A percentile compares a stretch with the other conserved stretches of the same genome.
Conservation (phyloP, 2,888 invertebrate genomes). For the Amphipoea lucens region DNA sequence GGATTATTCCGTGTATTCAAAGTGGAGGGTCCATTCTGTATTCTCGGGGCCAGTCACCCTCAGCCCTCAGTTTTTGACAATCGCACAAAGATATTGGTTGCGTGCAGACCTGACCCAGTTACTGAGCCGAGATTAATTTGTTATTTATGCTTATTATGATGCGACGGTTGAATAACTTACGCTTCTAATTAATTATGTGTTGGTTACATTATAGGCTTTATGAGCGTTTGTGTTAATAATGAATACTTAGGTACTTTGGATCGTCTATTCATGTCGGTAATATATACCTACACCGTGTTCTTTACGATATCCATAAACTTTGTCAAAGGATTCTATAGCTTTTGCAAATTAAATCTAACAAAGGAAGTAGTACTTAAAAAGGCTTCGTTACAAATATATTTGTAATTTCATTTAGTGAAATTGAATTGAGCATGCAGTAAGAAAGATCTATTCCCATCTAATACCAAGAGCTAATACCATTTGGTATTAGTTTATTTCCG, state of each 20-base stretch:
- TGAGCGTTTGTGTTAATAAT: background rate
- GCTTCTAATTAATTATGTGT: constrained; percentile 21
- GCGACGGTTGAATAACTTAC: constrained; percentile 25
- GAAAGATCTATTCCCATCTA: too few relatives aligned
- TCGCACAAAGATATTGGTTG: constrained; percentile 42
- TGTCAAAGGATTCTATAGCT: too few relatives aligned
- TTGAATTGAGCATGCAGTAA: too few relatives aligned
- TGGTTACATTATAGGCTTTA: background rate
- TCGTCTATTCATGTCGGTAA: background rate
- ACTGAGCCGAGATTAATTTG: constrained; percentile 45
- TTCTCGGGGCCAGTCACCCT: constrained; percentile 27
- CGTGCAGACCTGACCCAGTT: constrained; percentile 57
- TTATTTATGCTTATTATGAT: constrained; percentile 40
- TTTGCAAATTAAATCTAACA: too few relatives aligned
- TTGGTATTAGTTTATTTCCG: too few relatives aligned
- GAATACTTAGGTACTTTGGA: background rate
- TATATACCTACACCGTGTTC: too few relatives aligned
- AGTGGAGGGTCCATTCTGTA: constrained; percentile 57
- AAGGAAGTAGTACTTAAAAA: too few relatives aligned
- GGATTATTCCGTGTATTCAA: constrained; percentile 58
- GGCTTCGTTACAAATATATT: too few relatives aligned
- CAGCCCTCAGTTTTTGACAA: constrained; percentile 44
- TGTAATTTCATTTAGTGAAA: too few relatives aligned
- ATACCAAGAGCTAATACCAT: too few relatives aligned
- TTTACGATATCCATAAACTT: too few relatives aligned